Evolutionary conservation across 2,797 vertebrate species (phyloP).

Genomic region (Orestias chungarensis): DNA sequence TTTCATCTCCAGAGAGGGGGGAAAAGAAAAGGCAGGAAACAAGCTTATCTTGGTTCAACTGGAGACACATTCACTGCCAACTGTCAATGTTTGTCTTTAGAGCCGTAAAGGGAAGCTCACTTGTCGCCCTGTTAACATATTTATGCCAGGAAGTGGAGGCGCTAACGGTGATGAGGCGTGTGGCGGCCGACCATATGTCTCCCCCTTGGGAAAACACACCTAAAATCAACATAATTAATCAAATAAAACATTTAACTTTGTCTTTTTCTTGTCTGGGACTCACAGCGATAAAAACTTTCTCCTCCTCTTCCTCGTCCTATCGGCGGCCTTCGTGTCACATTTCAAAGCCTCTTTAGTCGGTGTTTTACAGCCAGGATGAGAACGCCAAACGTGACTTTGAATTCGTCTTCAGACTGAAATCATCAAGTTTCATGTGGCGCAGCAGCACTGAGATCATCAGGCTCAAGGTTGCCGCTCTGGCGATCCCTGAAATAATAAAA

Average conservation of each 20-base stretch:
- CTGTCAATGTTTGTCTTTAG: conserved; percentile 77
- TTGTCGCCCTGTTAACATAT: conserved; percentile 71
- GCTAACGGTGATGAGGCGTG: conserved; percentile 64
- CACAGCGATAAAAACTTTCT: conserved; percentile 30
- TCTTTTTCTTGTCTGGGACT: conserved; percentile 31
- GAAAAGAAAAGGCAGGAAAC: conserved; percentile 45
- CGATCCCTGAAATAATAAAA: not conserved
- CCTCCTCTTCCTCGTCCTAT: conserved; percentile 30
- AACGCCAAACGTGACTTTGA: conserved; percentile 51
- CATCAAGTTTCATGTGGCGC: conserved; percentile 9
- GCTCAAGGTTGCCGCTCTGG: not conserved
- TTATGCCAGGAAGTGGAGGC: conserved; percentile 69
- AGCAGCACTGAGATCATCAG: conserved; percentile 13
- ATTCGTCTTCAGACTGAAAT: conserved; percentile 42
- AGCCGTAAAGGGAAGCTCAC: conserved; percentile 70
- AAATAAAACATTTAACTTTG: conserved; percentile 45
- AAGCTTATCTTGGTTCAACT: conserved; percentile 59
- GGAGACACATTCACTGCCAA: conserved; percentile 67
- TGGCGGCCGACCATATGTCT: conserved; percentile 60
- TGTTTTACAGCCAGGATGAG: conserved; percentile 61
- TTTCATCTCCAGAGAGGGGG: conserved; percentile 6
- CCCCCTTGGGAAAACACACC: conserved; percentile 54
- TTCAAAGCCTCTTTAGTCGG: conserved; percentile 73
- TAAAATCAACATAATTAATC: conserved; percentile 56
- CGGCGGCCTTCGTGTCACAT: conserved; percentile 55